Conservation (phyloP, 1,140 invertebrate species). For the Latrodectus geometricus region DNA sequence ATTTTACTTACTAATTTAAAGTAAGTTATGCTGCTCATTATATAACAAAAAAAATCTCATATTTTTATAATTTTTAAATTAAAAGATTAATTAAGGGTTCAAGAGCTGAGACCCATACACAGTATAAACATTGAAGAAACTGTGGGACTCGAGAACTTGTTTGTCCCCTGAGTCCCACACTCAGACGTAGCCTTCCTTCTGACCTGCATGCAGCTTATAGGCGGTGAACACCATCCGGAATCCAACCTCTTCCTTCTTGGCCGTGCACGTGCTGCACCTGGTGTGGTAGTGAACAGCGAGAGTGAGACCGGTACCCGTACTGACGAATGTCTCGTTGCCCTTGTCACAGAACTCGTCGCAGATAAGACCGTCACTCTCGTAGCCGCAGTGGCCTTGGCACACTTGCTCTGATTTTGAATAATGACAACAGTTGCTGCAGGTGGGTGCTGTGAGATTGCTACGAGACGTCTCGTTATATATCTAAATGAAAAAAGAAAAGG, state of each 20-base stretch:
- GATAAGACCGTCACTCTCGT: conserved; percentile 30
- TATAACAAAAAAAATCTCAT: too few species aligned
- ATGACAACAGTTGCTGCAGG: conserved; percentile 36
- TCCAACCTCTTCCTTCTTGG: conserved; percentile 30
- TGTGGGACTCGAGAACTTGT: neutral
- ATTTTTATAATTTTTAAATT: too few species aligned
- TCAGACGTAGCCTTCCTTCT: neutral
- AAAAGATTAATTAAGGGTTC: neutral
- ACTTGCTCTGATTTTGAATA: neutral
- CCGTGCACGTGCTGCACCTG: conserved; percentile 34
- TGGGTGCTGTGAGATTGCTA: conserved; percentile 20
- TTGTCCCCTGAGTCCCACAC: neutral
- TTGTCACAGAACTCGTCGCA: conserved; percentile 51
- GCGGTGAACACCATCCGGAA: conserved; percentile 54
- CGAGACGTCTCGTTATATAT: conserved; percentile 46
- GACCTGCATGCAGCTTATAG: conserved; percentile 32
- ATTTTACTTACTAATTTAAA: too few species aligned
- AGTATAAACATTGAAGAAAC: neutral
- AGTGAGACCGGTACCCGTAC: neutral
- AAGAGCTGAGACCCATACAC: neutral
- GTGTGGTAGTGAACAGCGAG: conserved; percentile 38
- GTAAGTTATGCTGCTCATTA: too few species aligned
- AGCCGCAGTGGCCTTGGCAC: conserved; percentile 26
- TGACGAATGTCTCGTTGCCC: neutral
- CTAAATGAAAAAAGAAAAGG: neutral